Conservation (phyloP, 2,888 invertebrate genomes). For the Arrhopalites spinosus region DNA sequence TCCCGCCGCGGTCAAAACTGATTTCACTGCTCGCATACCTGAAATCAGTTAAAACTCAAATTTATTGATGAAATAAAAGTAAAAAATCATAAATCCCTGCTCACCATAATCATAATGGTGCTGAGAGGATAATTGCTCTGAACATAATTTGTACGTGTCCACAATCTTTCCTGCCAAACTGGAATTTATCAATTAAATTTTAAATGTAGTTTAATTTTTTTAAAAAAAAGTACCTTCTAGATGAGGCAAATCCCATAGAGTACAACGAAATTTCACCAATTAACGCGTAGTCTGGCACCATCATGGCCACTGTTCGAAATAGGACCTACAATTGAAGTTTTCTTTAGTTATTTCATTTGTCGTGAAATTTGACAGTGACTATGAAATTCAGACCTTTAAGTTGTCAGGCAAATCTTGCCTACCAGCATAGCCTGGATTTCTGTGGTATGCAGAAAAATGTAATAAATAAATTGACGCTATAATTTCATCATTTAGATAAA, state of each 20-base stretch:
- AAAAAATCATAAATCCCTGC: too few species aligned
- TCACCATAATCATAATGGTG: slow-evolving; percentile 91
- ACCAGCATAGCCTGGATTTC: slow-evolving; percentile 93
- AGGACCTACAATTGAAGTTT: slow-evolving; percentile 90
- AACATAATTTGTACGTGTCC: slow-evolving; percentile 92
- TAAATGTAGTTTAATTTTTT: too few species aligned
- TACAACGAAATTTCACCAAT: slow-evolving; percentile 95
- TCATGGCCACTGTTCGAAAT: slow-evolving; percentile 94
- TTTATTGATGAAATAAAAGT: too few species aligned
- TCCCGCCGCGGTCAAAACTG: slow-evolving; percentile 84
- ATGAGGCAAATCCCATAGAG: slow-evolving; percentile 88
- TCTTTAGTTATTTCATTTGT: too few species aligned
- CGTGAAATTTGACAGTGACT: too few species aligned
- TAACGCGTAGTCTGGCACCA: slow-evolving; percentile 87
- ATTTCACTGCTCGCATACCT: slow-evolving; percentile 93
- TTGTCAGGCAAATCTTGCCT: slow-evolving; percentile 92
- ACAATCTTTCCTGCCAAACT: slow-evolving; percentile 58
- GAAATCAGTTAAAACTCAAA: not conserved
- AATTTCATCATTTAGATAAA: too few species aligned
- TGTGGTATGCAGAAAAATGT: slow-evolving; percentile 92
- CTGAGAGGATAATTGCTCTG: slow-evolving; percentile 90
- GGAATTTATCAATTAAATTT: too few species aligned
- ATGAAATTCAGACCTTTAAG: slow-evolving; percentile 76
- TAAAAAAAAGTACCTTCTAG: slow-evolving; percentile 78
- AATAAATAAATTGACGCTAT: not conserved